A percentile compares a stretch with the other conserved stretches of the same genome.
These are phyloP conservation scores for Oncorhynchus tshawytscha DNA, from an alignment of 2,113 vertebrate genomes.

Conservation along the genomic window DNA sequence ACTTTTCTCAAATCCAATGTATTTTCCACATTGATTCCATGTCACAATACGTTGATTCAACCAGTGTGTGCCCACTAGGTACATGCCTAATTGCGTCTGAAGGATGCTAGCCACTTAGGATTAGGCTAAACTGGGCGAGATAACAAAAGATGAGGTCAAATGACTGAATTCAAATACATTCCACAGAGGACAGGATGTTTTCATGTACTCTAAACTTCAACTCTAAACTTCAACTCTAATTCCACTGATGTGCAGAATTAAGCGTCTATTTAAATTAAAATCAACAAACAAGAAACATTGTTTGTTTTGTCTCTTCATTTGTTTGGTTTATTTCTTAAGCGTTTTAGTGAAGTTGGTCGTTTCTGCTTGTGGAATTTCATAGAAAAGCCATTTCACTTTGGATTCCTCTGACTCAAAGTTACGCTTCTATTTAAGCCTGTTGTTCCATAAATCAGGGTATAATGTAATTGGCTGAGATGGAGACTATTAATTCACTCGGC, in stretches of 20 bases:
- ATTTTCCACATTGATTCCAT: too few relatives aligned
- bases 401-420: constrained; percentile 77
- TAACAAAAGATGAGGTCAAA: too few relatives aligned
- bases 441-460: constrained; percentile 80
- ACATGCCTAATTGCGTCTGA: too few relatives aligned
- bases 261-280: not conserved
- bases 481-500: constrained; percentile 66
- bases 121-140: too few relatives aligned
- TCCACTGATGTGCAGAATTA: not conserved
- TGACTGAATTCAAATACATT: too few relatives aligned
- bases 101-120: too few relatives aligned
- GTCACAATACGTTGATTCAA: too few relatives aligned
- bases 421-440: constrained; percentile 68
- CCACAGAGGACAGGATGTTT: too few relatives aligned
- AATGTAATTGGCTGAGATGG: constrained; percentile 74
- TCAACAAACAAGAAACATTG: not conserved
- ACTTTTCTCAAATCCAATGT: too few relatives aligned
- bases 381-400: constrained; percentile 62
- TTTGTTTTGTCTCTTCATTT: not conserved
- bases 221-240: not conserved
- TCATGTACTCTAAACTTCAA: too few relatives aligned
- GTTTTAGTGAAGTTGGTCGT: not conserved
- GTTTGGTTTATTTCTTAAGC: not conserved
- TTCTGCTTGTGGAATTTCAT: constrained; percentile 1
- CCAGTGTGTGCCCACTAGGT: too few relatives aligned